Percentiles rank a stretch among this genome's conserved stretches.
These are phyloP conservation scores for Peromyscus attwateri DNA, from an alignment of 2,797 vertebrate genomes.

Conservation along the genomic window DNA sequence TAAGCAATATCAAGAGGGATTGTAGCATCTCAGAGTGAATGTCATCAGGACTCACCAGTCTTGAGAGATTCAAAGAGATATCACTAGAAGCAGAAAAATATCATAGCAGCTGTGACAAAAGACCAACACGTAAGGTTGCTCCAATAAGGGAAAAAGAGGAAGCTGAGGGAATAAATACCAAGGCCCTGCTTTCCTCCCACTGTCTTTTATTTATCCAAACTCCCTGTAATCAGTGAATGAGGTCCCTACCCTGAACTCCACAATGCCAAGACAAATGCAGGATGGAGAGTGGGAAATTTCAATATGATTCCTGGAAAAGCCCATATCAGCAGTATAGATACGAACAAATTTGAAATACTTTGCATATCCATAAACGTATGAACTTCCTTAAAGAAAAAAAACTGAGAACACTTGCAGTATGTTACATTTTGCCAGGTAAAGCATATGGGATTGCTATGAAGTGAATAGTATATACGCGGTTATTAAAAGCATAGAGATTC, in stretches of 20 bases:
- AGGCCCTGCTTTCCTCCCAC: background rate
- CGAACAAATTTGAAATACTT: background rate
- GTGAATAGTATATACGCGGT: background rate
- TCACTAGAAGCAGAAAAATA: background rate
- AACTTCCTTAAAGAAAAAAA: background rate
- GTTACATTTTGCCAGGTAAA: background rate
- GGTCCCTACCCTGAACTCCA: background rate
- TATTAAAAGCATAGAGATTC: conserved; percentile 9
- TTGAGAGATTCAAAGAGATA: background rate
- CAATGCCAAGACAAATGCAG: background rate
- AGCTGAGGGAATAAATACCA: background rate
- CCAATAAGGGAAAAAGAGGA: background rate
- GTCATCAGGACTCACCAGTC: background rate
- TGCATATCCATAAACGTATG: background rate
- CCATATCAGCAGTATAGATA: background rate
- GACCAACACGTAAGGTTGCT: background rate
- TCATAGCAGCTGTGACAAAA: background rate
- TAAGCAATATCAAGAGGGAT: background rate
- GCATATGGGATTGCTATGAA: background rate
- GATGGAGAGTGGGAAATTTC: background rate
- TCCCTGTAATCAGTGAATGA: background rate
- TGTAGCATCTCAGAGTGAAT: background rate
- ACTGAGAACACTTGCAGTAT: background rate
- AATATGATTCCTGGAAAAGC: background rate
- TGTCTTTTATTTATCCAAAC: background rate